Conservation (phyloP, 2,797 vertebrate species). For the Hipposideros larvatus region DNA sequence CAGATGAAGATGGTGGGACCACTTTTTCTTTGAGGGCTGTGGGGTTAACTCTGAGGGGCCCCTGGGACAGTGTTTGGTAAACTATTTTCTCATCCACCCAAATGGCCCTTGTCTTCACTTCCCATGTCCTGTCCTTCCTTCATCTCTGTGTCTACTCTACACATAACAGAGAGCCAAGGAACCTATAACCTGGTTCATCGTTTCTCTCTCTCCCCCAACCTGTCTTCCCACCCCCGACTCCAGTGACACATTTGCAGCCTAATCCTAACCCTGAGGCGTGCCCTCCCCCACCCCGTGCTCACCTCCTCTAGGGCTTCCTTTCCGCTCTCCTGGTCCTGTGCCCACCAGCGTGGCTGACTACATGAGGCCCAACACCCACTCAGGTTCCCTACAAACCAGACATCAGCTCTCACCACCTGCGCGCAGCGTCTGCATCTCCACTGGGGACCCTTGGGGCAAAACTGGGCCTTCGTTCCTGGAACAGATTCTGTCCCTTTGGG, state of each 20-base stretch:
- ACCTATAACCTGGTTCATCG: not conserved
- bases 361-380: too few relatives aligned
- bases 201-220: not conserved
- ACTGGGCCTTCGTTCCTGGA: not conserved
- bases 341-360: not conserved
- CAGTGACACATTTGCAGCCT: not conserved
- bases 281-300: not conserved
- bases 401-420: not conserved
- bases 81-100: not conserved
- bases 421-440: not conserved
- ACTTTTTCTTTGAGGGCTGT: not conserved
- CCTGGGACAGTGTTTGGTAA: not conserved
- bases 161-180: not conserved
- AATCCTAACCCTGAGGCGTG: fast-evolving
- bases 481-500: not conserved
- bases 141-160: not conserved
- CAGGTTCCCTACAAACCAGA: not conserved
- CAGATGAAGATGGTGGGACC: not conserved
- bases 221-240: not conserved
- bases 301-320: not conserved
- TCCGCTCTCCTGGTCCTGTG: not conserved
- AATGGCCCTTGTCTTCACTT: not conserved
- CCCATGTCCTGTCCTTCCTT: not conserved
- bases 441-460: not conserved
- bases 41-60: not conserved